phyloP scores from a whole-genome alignment of 2,797 vertebrate species.

The Sciurus carolinensis region DNA sequence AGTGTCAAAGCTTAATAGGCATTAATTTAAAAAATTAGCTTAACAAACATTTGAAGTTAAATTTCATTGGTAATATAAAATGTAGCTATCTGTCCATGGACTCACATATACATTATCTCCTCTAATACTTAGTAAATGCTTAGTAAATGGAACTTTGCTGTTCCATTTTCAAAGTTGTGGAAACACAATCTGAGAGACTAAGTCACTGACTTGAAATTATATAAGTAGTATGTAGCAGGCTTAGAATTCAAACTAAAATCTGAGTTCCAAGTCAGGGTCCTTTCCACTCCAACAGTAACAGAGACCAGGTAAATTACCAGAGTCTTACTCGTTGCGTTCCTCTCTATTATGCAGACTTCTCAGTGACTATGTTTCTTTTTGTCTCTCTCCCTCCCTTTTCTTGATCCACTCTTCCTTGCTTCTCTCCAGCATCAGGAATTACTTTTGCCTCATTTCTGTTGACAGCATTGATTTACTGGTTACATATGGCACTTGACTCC shows the following conservation, averaged over 20 bases:
- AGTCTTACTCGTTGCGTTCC: background rate
- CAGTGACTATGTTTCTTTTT: background rate
- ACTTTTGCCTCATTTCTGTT: constrained; percentile 38
- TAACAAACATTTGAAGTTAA: background rate
- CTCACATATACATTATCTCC: background rate
- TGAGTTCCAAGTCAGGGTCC: background rate
- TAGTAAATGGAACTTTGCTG: background rate
- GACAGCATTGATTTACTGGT: constrained; percentile 60
- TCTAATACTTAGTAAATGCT: background rate
- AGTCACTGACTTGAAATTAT: background rate
- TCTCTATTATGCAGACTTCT: background rate
- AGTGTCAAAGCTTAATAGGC: background rate
- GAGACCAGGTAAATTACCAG: background rate
- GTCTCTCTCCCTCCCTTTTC: background rate
- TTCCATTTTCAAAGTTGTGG: background rate
- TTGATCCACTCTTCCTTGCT: background rate
- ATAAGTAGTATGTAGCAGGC: background rate
- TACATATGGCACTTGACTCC: constrained; percentile 48
- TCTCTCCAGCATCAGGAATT: background rate
- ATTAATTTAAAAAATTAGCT: background rate
- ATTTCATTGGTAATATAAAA: constrained; percentile 16
- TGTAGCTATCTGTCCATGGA: background rate
- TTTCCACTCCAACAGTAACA: background rate
- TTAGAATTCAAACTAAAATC: constrained; percentile 35
- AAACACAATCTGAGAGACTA: background rate